Base-by-base conservation (phyloP, 2,797 vertebrate species). In the Hoplostethus mediterraneus region DNA sequence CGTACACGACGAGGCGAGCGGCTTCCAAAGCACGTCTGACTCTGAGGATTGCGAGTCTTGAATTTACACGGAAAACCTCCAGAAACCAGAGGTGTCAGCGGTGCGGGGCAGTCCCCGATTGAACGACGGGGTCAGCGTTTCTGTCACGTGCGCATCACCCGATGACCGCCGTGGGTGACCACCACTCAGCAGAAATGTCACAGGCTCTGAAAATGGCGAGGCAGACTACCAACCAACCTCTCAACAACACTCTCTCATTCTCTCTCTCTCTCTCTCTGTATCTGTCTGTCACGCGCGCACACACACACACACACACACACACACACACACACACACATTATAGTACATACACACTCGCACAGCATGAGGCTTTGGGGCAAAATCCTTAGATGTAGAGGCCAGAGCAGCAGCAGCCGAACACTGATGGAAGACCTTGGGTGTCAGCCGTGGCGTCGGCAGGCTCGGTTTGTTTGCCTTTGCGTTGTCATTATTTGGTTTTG, bases 161-260 rank as follows among this genome's bases (percentile, higher is more conserved):
- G 30, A 0, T 65, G 28, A 71, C 75, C 58, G 66, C 86, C 82
- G 55, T 67, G 79, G 86, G 83, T 90, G 91, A 92, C 92, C 89
- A 82, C 69, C 14, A 67, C 87, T 92, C 90, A 91, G 90, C 87
- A 91, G 77, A 91, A 90, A 91, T 93, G 90, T 92, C 91, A 92
- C 77, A 48, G 74, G 47, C 56, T 53, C 69, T 67, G 83, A 65
- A 89, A 87, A 79, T 71, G 82, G 80, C 40, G 79, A 40, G 30
- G 63, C 49, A 61, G 42, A 54, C 55, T 76, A 67, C 12, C 12
- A 38, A 16, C 44, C 25, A 49, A 61, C 4, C 65, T 28, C 63
- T 70, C 36, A 10, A 58, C 16, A 38, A 21, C 60, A 59, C 58
- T 31, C 62, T 65, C 40, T 36, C 40, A 7, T 42, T 64, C 7